Evolutionary conservation across 2,797 vertebrate species (phyloP).

Genomic region (Lycodopsis pacificus): DNA sequence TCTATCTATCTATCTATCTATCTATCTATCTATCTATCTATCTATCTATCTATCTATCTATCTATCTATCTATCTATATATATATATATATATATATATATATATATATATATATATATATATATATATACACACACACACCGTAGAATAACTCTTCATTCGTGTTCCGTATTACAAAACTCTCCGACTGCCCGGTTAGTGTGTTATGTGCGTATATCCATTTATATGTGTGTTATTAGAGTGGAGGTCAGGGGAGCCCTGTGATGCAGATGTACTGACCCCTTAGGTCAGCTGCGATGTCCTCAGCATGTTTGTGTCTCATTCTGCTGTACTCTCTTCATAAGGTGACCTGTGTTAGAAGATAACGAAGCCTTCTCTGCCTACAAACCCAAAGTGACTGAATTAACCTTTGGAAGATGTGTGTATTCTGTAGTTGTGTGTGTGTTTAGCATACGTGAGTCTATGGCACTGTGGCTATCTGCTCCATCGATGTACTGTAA

Average conservation of each 20-base stretch:
- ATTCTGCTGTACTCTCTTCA: slow-evolving; percentile 34
- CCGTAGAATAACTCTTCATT: background rate
- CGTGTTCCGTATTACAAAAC: slow-evolving; percentile 4
- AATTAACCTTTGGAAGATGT: slow-evolving; percentile 23
- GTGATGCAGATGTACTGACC: background rate
- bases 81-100: too few species aligned
- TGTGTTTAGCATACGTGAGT: slow-evolving; percentile 23
- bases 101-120: too few species aligned
- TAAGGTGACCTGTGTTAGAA: slow-evolving; percentile 42
- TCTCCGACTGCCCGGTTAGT: slow-evolving; percentile 13
- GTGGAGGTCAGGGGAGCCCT: background rate
- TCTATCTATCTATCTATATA: too few species aligned
- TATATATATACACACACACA: too few species aligned
- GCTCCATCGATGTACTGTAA: slow-evolving; percentile 44
- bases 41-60: too few species aligned
- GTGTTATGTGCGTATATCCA: slow-evolving; percentile 53
- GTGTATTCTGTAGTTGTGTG: slow-evolving; percentile 36
- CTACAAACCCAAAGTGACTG: slow-evolving; percentile 45
- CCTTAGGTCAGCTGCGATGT: background rate
- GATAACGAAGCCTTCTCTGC: slow-evolving; percentile 39
- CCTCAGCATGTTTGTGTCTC: slow-evolving; percentile 61
- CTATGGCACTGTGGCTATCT: slow-evolving; percentile 26
- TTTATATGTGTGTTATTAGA: slow-evolving; percentile 21
- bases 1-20: too few species aligned
- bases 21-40: too few species aligned